Base-by-base conservation (phyloP, 1,140 invertebrate genomes). In the Latrodectus geometricus region DNA sequence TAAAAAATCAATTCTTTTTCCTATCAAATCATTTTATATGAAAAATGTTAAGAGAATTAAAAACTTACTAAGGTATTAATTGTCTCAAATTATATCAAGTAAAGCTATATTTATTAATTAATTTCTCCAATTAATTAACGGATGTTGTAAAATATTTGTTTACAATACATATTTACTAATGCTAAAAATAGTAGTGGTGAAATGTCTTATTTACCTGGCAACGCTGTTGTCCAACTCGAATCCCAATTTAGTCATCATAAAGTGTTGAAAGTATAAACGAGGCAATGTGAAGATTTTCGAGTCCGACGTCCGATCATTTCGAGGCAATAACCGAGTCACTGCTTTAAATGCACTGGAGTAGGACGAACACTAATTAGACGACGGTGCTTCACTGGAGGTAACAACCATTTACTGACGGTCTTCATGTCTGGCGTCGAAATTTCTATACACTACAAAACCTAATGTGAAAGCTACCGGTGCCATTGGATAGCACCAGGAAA, bases 361-460 rank as follows among this genome's bases (percentile, higher is more conserved):
- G 75, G 83, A 86, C 83, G 83, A 52, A 86, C 66, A 54, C 80
- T 76, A 83, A n/a, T 21, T 23, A 77, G 73, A 56, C 83, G 73
- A 77, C 83, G 83, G 23, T 86, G 83, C 83, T 86, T 86, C 23
- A 86, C 83, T 61, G 83, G 83, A 20, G 83, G 83, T 48, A 86
- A 21, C 49, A 86, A 72, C 83, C 83, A 86, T 78, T 86, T 86
- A 72, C 83, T 72, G 50, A 78, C 35, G 75, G 83, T 72, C 75
- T 70, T 56, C 83, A 86, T 86, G 17, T 75, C 83, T 66, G 74
- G 56, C 50, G 12, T n/a, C 23, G 12, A n/a, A 48, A 56, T 12
- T 20, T 21, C 76, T 73, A 56, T 68, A 73, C 66, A 61, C 52
- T 72, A 52, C 21, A 61, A 69, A 70, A 52, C 8, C 35, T 20